A percentile compares a stretch with the other conserved stretches of the same genome.
Conservation (phyloP, 2,797 vertebrate genomes). For the Melanotaenia trifasciata region DNA sequence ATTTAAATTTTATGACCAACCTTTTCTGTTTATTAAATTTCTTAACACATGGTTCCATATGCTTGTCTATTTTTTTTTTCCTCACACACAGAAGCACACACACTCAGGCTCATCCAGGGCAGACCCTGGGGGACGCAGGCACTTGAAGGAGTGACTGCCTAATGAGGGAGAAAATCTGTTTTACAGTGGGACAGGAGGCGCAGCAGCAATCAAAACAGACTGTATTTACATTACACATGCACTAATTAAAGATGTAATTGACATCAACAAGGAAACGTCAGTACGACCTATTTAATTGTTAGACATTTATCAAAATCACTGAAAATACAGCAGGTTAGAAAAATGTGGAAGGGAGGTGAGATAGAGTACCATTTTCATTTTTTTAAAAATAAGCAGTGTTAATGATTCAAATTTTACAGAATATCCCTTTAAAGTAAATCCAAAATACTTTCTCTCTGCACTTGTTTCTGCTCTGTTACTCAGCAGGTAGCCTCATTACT, state of each 20-base stretch:
- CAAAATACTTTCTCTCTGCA: background rate
- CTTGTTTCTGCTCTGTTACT: background rate
- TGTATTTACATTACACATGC: slow-evolving; percentile 81
- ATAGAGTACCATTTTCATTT: too few relatives aligned
- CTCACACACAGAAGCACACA: slow-evolving; percentile 27
- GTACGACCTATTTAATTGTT: slow-evolving; percentile 60
- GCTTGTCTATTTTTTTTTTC: background rate
- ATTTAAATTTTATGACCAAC: background rate
- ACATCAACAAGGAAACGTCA: slow-evolving; percentile 71
- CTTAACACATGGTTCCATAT: slow-evolving; percentile 43
- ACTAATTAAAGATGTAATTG: slow-evolving; percentile 79
- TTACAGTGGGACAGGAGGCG: slow-evolving; percentile 67
- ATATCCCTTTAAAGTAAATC: background rate
- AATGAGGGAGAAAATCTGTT: slow-evolving; percentile 83
- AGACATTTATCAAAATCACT: slow-evolving; percentile 23
- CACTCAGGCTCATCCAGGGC: slow-evolving; percentile 54
- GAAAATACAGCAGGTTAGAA: background rate
- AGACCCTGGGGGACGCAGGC: slow-evolving; percentile 76
- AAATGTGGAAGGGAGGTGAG: background rate
- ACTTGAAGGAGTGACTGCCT: slow-evolving; percentile 80
- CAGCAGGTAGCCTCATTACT: background rate
- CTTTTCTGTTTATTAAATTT: slow-evolving; percentile 10
- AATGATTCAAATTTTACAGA: background rate
- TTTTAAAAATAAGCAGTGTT: background rate
- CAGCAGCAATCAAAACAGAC: slow-evolving; percentile 75